Percentiles rank a stretch among this genome's conserved stretches.
phyloP scores from a whole-genome alignment of 2,797 vertebrate species.

The Erithacus rubecula region DNA sequence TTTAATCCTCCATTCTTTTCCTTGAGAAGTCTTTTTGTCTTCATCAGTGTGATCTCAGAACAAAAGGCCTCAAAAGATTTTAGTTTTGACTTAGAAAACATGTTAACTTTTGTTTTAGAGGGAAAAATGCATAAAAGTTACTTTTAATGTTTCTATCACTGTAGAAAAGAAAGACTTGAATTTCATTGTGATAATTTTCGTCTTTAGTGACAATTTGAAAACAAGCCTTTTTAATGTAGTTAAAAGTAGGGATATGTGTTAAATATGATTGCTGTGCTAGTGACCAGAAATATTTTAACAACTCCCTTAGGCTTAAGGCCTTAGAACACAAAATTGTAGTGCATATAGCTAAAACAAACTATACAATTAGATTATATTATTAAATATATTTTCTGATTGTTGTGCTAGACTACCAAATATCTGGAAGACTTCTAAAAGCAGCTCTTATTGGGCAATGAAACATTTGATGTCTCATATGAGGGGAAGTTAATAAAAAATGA shows the following conservation, averaged over 20 bases:
- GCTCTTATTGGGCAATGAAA: neutral
- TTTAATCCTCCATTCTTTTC: constrained; percentile 5
- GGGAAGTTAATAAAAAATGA: neutral
- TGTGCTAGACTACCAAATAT: neutral
- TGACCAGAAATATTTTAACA: neutral
- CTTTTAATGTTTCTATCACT: neutral
- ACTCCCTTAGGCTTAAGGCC: neutral
- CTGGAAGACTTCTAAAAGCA: neutral
- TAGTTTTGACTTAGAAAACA: neutral
- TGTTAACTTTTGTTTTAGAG: neutral
- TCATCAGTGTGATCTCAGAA: neutral
- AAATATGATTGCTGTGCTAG: neutral
- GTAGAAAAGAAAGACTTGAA: neutral
- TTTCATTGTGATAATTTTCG: neutral
- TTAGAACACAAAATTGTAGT: neutral
- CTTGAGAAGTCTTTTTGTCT: neutral
- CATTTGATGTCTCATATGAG: neutral
- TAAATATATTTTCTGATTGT: neutral
- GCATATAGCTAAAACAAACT: neutral
- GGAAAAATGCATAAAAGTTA: neutral
- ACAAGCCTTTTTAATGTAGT: neutral
- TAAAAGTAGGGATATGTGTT: neutral
- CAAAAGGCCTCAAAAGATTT: neutral
- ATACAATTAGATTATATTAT: neutral
- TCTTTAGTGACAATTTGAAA: neutral